Evolutionary conservation across 2,797 vertebrate species (phyloP), one percentile per base, ranked within the genome.

Genomic region (Megaceryle alcyon): DNA sequence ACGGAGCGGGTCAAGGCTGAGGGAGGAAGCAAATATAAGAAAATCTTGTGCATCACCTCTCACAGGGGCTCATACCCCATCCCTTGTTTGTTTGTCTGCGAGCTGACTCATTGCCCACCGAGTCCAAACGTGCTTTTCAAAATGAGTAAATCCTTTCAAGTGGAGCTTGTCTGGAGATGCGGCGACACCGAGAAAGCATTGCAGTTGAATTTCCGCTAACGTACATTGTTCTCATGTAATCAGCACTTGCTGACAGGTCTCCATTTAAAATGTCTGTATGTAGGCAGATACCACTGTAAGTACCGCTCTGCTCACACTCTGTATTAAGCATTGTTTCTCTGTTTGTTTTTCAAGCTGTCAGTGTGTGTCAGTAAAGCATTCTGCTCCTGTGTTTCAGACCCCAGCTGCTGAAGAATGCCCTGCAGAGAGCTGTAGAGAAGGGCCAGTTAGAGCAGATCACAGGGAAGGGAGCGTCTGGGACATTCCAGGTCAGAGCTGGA

Each of bases 381-480:
- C 43, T 84, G 81, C 20, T 94, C 86, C 89, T 95, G 78, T 88
- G 75, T 68, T 94, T 66, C 94, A 99, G 99, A 95, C 99, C 99
- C 76, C 99, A 99, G 56, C 95, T 99, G 93, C 97, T 99, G 96
- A 99, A 99, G 98, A 97, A 98, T 3, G 99, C 99, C 82, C 98
- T 99, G 96, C 98, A 99, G 96, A 99, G 96, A 97, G 99, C 99
- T 7, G 99, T 99, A 86, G 99, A 99, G 95, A 99, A 98, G 92
- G 99, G 99, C 81, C 98, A 99, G 69, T 97, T 99, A 98, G 99
- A 99, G 95, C 99, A 99, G 94, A 99, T 99, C 97, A 99, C 99
- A 59, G 99, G 99, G 56, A 99, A 99, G 97, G 99, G 99, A 96
- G 99, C 99, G 2, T 98, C 98, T 26, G 99, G 99, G 60, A 99